Conservation (phyloP, 2,888 invertebrate genomes). For the Gerris lacustris region DNA sequence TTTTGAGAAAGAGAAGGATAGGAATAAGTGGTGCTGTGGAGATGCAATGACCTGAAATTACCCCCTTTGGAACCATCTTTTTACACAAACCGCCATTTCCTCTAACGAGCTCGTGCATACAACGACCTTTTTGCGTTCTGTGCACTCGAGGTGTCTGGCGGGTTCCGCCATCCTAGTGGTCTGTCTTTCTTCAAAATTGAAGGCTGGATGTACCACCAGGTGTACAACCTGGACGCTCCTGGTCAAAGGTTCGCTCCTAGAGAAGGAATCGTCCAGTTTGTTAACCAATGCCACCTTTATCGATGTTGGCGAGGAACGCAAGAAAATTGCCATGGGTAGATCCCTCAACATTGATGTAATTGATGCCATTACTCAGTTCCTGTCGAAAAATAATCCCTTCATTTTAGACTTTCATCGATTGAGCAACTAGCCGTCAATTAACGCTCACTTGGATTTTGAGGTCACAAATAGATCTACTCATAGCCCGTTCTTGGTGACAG, state of each 20-base stretch:
- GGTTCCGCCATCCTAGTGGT: conserved; percentile 8
- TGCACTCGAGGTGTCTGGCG: conserved; percentile 10
- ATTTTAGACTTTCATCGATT: too few species aligned
- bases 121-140: conserved; percentile 19
- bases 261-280: conserved; percentile 13
- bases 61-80: too few species aligned
- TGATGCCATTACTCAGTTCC: not conserved
- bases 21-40: too few species aligned
- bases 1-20: too few species aligned
- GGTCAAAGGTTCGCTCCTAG: conserved; percentile 12
- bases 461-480: too few species aligned
- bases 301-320: conserved; percentile 17
- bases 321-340: conserved; percentile 10
- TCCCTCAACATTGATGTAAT: not conserved
- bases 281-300: conserved; percentile 18
- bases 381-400: too few species aligned
- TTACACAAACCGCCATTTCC: conserved; percentile 13
- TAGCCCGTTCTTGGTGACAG: too few species aligned
- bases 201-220: conserved; percentile 17
- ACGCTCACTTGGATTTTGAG: too few species aligned
- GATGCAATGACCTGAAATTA: too few species aligned
- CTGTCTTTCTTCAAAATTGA: conserved; percentile 19
- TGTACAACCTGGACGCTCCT: conserved; percentile 13
- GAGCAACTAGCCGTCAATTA: too few species aligned
- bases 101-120: conserved; percentile 13